A percentile compares a stretch with the other conserved stretches of the same genome.
These are phyloP conservation scores for Ariolimax columbianus DNA, from an alignment of 2,888 invertebrate genomes.

Conservation along the genomic window DNA sequence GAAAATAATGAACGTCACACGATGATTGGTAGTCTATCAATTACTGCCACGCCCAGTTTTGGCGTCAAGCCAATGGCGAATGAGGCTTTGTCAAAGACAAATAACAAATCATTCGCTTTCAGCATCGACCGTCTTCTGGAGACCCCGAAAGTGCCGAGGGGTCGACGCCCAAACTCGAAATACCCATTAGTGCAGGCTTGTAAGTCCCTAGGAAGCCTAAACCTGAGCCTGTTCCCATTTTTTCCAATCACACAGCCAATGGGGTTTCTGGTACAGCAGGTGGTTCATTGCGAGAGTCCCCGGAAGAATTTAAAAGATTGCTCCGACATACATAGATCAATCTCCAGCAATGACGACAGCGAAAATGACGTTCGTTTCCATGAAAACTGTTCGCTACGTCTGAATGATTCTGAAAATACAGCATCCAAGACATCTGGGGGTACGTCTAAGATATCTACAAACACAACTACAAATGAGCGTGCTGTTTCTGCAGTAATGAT, in stretches of 20 bases:
- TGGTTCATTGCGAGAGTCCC: slow-evolving; percentile 34
- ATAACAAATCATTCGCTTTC: slow-evolving; percentile 68
- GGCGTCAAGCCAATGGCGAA: slow-evolving; percentile 2
- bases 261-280: slow-evolving; percentile 77
- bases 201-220: slow-evolving; percentile 79
- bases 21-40: neutral
- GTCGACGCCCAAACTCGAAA: slow-evolving; percentile 80
- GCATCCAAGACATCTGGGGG: neutral
- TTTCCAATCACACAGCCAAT: slow-evolving; percentile 80
- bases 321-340: neutral
- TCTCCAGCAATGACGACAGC: neutral
- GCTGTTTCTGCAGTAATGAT: neutral
- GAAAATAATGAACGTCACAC: slow-evolving; percentile 44
- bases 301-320: neutral
- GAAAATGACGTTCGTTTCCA: neutral
- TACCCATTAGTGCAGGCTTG: slow-evolving; percentile 80
- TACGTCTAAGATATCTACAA: neutral
- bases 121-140: slow-evolving; percentile 80
- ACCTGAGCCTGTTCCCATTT: slow-evolving; percentile 76
- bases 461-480: too few species aligned
- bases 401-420: neutral
- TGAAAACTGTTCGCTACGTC: neutral
- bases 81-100: slow-evolving; percentile 13
- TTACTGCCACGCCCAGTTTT: neutral
- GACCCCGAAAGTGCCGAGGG: slow-evolving; percentile 79